Base-by-base conservation (phyloP, 2,888 invertebrate genomes). In the Pandemis cinnamomeana region DNA sequence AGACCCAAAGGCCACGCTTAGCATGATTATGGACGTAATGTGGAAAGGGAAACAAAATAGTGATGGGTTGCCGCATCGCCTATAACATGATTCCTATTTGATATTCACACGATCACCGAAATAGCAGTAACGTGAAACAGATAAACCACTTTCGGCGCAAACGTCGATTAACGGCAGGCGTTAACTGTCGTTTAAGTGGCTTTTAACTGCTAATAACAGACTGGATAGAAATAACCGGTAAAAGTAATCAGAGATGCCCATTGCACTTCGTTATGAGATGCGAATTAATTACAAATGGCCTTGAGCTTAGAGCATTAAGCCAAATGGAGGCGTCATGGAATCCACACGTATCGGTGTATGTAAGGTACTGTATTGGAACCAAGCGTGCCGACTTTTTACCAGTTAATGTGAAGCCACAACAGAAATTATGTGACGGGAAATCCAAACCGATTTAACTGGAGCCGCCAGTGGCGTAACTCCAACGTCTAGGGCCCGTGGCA, bases 191-290 rank as follows among this genome's bases (percentile, higher is more conserved):
- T 27, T 55, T 58, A 11, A 58, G 27, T 58, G 58, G 27, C 10
- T 58, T 27, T 58, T 58, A 27, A 58, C 58, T 58, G 58, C 58
- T 11, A 58, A 58, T 58, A n/a, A 27, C 58, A 8, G 51, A 11
- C 0, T 51, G 51, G n/a, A 0, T 27, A 3, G 11, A 58, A 27
- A 58, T 58, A 27, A 11, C 58, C 58, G 58, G 58, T 58, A 27
- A 20, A 20, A 27, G 58, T 5, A 58, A 58, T 58, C 58, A 27
- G 10, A 11, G 58, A 27, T 27, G 27, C 58, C 11, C 27, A 58
- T 58, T 58, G 10, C 7, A 27, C 4, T 58, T 20, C 2, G 27
- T 27, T 58, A 20, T 8, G 20, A 20, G 8, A 7, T 27, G 20
- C 15, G 53, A 27, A 58, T 20, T 58, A 58, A 58, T 51, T 51